Percentiles rank a stretch among this genome's conserved stretches.
Evolutionary conservation across 2,888 invertebrate species (phyloP).

Genomic region (Leptodirus hochenwartii): DNA sequence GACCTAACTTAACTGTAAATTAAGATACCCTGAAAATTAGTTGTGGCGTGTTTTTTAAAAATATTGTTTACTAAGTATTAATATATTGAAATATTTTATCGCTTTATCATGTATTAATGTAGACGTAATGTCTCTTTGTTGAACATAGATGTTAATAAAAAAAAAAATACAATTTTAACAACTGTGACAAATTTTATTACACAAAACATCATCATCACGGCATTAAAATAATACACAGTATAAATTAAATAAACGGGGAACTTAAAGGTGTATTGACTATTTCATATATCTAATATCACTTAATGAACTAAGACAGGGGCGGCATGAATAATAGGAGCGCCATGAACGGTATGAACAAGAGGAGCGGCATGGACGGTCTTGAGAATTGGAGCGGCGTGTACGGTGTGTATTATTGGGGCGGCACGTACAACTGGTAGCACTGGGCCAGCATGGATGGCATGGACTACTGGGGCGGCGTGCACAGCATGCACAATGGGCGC

Average conservation of each 20-base stretch:
- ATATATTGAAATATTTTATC: too few species aligned
- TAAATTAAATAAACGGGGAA: not conserved
- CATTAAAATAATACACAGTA: not conserved
- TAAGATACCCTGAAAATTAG: too few species aligned
- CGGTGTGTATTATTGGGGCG: constrained; percentile 14
- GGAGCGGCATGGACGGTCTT: constrained; percentile 21
- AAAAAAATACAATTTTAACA: constrained; percentile 8
- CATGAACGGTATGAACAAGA: constrained; percentile 1
- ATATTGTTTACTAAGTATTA: too few species aligned
- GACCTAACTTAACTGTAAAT: too few species aligned
- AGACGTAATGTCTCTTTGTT: too few species aligned
- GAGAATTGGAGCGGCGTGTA: constrained; percentile 13
- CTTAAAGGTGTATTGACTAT: not conserved
- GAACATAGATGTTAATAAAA: too few species aligned
- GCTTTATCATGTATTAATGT: too few species aligned
- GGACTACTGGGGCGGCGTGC: constrained; percentile 17
- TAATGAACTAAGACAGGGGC: constrained; percentile 7
- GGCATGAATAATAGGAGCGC: not conserved
- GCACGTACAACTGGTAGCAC: constrained; percentile 17
- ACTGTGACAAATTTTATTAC: constrained; percentile 4
- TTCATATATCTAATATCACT: not conserved
- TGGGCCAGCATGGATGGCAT: constrained; percentile 15
- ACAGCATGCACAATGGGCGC: constrained; percentile 15
- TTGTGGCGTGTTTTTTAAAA: too few species aligned
- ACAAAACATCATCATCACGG: not conserved